Base-by-base conservation (phyloP, 92 coral and sea anemone species). In the Blastomussa wellsi region DNA sequence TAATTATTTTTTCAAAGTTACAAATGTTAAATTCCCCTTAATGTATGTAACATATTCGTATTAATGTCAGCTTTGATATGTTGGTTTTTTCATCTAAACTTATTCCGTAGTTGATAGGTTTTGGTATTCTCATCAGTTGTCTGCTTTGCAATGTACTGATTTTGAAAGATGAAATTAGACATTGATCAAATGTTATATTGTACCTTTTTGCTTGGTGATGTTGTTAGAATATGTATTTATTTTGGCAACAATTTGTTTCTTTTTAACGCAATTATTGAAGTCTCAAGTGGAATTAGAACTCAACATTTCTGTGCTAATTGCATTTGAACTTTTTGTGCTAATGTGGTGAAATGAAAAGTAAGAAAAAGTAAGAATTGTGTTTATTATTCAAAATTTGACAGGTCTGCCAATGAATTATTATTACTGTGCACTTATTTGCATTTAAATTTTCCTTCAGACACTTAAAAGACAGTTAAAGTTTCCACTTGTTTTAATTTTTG, bases 381-480 rank as follows among this genome's bases (percentile, higher is more conserved):
- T 76, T 76, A 32, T 76, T 51, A 76, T 44, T 76, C 60, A 48
- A 11, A 7, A 31, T 28, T 79, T 79, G 83, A 79, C 72, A 65
- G 73, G 15, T 55, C 69, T 19, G 38, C 4, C 17, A 26, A 26
- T 37, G 41, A 39, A 62, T 62, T 79, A 79, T 62, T 79, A 79
- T 81, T 24, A 12, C 52, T 37, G 70, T 12, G 42, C 83, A 62
- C 57, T 79, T 79, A 41, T 82, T 82, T 82, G 53, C 70, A 71
- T 82, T 72, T 41, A 72, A 82, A 49, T 16, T 8, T 33, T 71
- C 53, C 42, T 38, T 9, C 36, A 22, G 78, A 33, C 76, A 81
- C 73, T 81, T 68, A 51, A 71, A 80, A 24, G 68, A 71, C 44
- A 52, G 85, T 47, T 49, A 31, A 70, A 69, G 72, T 57, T 66